phyloP scores from a whole-genome alignment of 2,888 invertebrate species.

The Tenthredo notha region DNA sequence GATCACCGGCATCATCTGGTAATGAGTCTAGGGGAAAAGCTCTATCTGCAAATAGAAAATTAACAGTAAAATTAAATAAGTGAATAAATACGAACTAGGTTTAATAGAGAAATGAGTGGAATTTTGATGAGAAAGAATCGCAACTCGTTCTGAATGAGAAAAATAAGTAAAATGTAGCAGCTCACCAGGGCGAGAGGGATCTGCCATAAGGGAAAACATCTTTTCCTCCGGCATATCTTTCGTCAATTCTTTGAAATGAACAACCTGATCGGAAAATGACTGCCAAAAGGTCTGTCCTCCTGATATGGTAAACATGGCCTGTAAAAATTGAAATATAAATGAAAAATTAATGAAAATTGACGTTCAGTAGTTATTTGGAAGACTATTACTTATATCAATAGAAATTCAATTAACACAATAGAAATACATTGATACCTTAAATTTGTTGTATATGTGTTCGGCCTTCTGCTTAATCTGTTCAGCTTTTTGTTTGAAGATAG shows the following conservation, averaged over 20 bases:
- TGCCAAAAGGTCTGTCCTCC: conserved; percentile 86
- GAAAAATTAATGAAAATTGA: neutral
- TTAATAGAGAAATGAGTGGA: neutral
- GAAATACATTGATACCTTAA: conserved; percentile 76
- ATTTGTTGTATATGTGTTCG: conserved; percentile 82
- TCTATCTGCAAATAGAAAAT: conserved; percentile 16
- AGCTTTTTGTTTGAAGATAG: conserved; percentile 84
- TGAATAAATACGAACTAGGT: neutral
- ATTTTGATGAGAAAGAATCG: neutral
- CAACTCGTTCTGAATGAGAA: neutral
- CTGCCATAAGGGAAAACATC: conserved; percentile 82
- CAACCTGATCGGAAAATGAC: conserved; percentile 84
- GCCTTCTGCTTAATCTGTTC: conserved; percentile 86
- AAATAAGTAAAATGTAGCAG: neutral
- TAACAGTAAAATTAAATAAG: neutral
- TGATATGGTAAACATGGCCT: conserved; percentile 84
- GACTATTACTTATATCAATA: no score
- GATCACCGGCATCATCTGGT: conserved; percentile 62
- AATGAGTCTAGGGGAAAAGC: conserved; percentile 59
- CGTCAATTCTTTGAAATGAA: conserved; percentile 85
- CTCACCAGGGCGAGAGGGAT: conserved; percentile 80
- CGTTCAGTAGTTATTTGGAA: neutral
- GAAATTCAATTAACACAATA: no score
- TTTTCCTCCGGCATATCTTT: conserved; percentile 82
- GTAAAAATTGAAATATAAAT: conserved; percentile 59